A percentile compares a stretch with the other conserved stretches of the same genome.
phyloP scores from a whole-genome alignment of 37 sponge, comb jelly and placozoan genomes.

The Axinella damicornis region DNA sequence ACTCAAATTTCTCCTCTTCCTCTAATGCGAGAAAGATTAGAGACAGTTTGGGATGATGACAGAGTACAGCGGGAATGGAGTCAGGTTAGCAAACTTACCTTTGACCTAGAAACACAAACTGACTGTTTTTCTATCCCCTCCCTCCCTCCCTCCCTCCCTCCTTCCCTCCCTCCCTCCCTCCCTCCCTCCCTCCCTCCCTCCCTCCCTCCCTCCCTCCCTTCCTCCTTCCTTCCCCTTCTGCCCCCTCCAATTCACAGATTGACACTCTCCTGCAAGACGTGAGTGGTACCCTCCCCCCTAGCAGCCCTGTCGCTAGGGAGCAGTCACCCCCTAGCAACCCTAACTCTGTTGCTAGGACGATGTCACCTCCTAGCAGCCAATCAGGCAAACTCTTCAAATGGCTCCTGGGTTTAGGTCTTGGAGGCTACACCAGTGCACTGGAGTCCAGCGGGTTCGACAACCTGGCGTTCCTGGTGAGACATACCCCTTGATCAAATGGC shows the following conservation, averaged over 20 bases:
- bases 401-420: slow-evolving; percentile 36
- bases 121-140: no score
- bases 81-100: slow-evolving; percentile 23
- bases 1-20: not conserved
- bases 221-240: not conserved
- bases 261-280: slow-evolving; percentile 52
- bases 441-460: slow-evolving; percentile 67
- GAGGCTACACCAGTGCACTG: slow-evolving; percentile 37
- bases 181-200: not conserved
- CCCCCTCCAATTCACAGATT: slow-evolving; percentile 14
- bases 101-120: no score
- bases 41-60: slow-evolving; percentile 44
- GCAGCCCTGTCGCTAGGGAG: not conserved
- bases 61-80: slow-evolving; percentile 53
- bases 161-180: no score
- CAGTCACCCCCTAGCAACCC: not conserved
- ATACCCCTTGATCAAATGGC: not conserved
- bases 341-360: not conserved
- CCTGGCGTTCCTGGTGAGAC: slow-evolving; percentile 59
- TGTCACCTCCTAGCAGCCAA: not conserved
- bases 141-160: no score
- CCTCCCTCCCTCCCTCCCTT: not conserved
- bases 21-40: not conserved
- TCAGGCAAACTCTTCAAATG: slow-evolving; percentile 19
- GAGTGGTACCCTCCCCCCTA: not conserved